phyloP scores from a whole-genome alignment of 2,797 vertebrate species.

The Sardinella longiceps region DNA sequence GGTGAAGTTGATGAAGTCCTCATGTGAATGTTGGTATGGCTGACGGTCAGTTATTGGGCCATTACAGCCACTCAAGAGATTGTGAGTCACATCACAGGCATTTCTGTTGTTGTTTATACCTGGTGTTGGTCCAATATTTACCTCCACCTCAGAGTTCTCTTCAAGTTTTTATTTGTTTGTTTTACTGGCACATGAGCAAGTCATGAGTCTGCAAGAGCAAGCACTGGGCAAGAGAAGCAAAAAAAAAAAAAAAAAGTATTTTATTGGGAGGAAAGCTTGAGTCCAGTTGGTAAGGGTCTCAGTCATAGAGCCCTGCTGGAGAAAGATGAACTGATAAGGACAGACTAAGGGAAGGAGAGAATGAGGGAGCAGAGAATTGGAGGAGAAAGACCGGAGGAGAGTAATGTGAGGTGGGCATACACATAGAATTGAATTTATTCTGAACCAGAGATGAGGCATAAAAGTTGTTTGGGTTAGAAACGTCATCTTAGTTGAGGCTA shows the following conservation, averaged over 20 bases:
- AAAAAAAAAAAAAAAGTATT: background rate
- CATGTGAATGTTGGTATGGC: background rate
- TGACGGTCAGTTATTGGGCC: background rate
- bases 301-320: background rate
- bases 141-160: background rate
- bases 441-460: background rate
- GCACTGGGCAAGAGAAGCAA: background rate
- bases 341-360: conserved; percentile 23
- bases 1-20: background rate
- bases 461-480: background rate
- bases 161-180: background rate
- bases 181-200: background rate
- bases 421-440: background rate
- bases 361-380: background rate
- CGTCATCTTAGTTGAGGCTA: background rate
- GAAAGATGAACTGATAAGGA: background rate
- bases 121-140: background rate
- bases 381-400: background rate
- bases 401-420: background rate
- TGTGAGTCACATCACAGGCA: conserved; percentile 33
- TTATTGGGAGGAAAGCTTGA: background rate
- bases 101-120: conserved; percentile 40
- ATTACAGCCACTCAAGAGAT: conserved; percentile 15
- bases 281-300: background rate
- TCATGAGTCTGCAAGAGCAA: background rate